phyloP scores from a whole-genome alignment of 2,888 invertebrate species.

The Pomacea canaliculata region DNA sequence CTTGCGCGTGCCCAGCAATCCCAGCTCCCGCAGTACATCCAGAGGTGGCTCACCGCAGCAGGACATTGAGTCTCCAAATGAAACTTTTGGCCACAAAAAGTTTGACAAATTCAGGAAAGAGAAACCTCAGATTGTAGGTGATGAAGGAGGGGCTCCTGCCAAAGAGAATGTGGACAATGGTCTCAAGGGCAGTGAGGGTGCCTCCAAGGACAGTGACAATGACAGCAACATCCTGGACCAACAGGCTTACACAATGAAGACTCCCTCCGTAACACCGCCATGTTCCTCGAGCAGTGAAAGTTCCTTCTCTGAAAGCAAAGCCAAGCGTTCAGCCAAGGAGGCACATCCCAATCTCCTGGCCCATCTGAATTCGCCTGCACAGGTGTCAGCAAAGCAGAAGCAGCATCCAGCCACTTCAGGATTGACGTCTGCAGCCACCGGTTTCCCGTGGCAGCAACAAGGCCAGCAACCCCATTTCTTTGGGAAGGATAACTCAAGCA shows the following conservation, averaged over 20 bases:
- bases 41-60: slow-evolving; percentile 26
- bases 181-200: slow-evolving; percentile 24
- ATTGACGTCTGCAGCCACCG: background rate
- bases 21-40: slow-evolving; percentile 16
- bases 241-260: background rate
- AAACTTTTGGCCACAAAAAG: slow-evolving; percentile 53
- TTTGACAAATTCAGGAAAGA: slow-evolving; percentile 61
- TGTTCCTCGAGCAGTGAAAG: slow-evolving; percentile 6
- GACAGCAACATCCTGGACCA: slow-evolving; percentile 4
- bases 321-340: slow-evolving; percentile 51
- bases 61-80: slow-evolving; percentile 25
- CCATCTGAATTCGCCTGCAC: slow-evolving; percentile 43
- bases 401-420: background rate
- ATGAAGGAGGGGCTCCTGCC: slow-evolving; percentile 12
- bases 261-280: slow-evolving; percentile 5
- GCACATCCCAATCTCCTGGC: slow-evolving; percentile 62
- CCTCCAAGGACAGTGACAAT: slow-evolving; percentile 16
- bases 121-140: slow-evolving; percentile 17
- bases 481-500: slow-evolving; percentile 1
- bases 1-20: slow-evolving; percentile 5
- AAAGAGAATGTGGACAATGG: slow-evolving; percentile 19
- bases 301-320: slow-evolving; percentile 5
- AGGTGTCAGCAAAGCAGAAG: slow-evolving; percentile 2
- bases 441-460: slow-evolving; percentile 8
- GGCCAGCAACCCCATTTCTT: background rate